phyloP scores from a whole-genome alignment of 2,113 vertebrate species.

The Carassius gibelio region DNA sequence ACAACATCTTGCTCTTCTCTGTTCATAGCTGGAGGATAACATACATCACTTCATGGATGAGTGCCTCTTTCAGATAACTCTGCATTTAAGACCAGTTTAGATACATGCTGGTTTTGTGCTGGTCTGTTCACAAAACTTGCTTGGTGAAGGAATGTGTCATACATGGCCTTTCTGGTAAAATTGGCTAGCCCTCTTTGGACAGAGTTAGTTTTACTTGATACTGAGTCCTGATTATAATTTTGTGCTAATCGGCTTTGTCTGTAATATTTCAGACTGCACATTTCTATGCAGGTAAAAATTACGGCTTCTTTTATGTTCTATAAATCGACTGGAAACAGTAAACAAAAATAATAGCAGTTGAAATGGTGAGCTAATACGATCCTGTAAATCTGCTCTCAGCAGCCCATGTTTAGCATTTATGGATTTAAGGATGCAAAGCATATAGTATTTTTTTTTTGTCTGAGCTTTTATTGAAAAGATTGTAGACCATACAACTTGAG shows the following conservation, averaged over 20 bases:
- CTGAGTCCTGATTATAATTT: too few species aligned
- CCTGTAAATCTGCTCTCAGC: neutral
- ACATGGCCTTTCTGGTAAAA: neutral
- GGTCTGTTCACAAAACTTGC: neutral
- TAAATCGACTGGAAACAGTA: neutral
- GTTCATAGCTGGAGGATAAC: neutral
- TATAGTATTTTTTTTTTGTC: neutral
- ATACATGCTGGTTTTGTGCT: neutral
- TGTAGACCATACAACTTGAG: neutral
- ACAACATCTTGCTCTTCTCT: constrained; percentile 3
- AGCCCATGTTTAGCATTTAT: neutral
- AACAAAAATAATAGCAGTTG: neutral
- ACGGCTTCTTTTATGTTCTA: neutral
- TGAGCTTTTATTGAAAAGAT: constrained; percentile 4
- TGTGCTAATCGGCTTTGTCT: neutral
- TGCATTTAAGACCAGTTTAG: neutral
- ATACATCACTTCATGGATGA: neutral
- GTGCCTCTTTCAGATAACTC: neutral
- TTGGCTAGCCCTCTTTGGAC: neutral
- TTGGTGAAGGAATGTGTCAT: neutral
- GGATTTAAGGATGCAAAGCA: neutral
- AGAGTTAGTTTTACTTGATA: neutral
- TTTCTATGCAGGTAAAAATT: neutral
- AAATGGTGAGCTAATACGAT: neutral
- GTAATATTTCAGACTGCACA: neutral